Percentiles rank a stretch among this genome's conserved stretches.
phyloP scores from a whole-genome alignment of 2,113 vertebrate genomes.

The Plotosus lineatus region DNA sequence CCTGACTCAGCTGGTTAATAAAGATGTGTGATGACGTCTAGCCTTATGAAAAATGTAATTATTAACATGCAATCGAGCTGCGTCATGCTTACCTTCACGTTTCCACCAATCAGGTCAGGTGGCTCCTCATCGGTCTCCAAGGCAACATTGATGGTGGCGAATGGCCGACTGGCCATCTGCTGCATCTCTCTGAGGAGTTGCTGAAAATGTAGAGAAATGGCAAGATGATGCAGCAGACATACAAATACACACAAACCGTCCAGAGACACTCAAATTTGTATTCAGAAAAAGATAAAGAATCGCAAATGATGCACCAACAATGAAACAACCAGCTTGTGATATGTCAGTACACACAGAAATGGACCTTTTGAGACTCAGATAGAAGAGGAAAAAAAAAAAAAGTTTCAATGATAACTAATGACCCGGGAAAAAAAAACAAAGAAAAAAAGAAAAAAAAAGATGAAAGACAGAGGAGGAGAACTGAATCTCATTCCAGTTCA shows the following conservation, averaged over 20 bases:
- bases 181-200: conserved; percentile 99
- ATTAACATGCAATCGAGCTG: conserved; percentile 23
- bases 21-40: conserved; percentile 10
- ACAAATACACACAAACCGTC: conserved; percentile 21
- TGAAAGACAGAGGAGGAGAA: neutral
- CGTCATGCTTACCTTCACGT: conserved; percentile 86
- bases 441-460: neutral
- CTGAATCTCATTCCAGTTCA: neutral
- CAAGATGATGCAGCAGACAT: conserved; percentile 43
- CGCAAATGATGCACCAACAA: neutral
- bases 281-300: neutral
- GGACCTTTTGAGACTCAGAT: conserved; percentile 3
- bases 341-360: neutral
- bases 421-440: too few species aligned
- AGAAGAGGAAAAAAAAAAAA: neutral
- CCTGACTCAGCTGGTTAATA: conserved; percentile 32
- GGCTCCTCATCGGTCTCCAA: conserved; percentile 98
- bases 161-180: conserved; percentile 99
- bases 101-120: conserved; percentile 97
- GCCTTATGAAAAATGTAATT: conserved; percentile 34
- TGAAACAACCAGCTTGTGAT: neutral
- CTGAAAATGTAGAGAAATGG: conserved; percentile 72
- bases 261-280: neutral
- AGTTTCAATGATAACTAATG: neutral
- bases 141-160: conserved; percentile 97